These are phyloP conservation scores for Sinotaia quadrata DNA, from an alignment of 2,888 invertebrate species.

Conservation along the genomic window DNA sequence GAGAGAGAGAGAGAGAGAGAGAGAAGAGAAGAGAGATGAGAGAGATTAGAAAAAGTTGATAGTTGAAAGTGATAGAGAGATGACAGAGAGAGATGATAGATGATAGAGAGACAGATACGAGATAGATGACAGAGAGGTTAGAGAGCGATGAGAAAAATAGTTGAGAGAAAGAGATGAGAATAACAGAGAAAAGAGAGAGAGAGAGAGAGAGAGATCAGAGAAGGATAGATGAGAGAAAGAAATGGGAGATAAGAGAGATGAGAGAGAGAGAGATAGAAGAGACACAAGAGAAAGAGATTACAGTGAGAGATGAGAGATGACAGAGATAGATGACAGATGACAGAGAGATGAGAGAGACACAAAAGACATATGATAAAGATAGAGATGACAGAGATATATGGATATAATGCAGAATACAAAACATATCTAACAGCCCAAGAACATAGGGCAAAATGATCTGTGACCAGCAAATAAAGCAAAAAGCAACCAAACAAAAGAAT, in stretches of 20 bases:
- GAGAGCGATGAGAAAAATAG: neutral
- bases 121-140: neutral
- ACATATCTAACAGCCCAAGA: too few species aligned
- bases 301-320: conserved; percentile 8
- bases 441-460: too few species aligned
- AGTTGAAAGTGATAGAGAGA: neutral
- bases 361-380: neutral
- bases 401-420: neutral
- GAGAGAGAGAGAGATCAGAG: conserved; percentile 11
- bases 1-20: neutral
- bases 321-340: too few species aligned
- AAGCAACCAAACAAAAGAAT: too few species aligned
- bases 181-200: neutral
- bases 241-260: neutral
- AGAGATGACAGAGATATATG: neutral
- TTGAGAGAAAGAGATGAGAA: neutral
- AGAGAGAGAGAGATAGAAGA: neutral
- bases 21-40: neutral
- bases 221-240: neutral
- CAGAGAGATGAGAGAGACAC: too few species aligned
- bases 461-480: too few species aligned
- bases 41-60: neutral
- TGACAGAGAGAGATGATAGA: neutral
- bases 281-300: neutral
- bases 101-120: conserved; percentile 1